Conservation (phyloP, 2,113 vertebrate genomes). For the Ptilonorhynchus violaceus region DNA sequence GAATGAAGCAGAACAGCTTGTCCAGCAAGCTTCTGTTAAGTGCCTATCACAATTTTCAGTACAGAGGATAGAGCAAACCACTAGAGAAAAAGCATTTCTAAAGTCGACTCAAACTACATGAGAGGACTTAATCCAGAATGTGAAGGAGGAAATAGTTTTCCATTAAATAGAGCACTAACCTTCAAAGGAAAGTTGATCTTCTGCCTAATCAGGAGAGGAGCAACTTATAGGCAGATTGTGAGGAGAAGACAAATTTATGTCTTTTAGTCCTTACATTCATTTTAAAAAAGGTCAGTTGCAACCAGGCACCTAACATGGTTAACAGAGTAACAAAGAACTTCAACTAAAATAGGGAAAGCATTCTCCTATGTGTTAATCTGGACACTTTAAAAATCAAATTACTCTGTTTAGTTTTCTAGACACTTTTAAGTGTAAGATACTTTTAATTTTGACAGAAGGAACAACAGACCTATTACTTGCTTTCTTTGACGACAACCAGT, state of each 20-base stretch:
- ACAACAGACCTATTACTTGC: neutral
- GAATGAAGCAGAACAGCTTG: slow-evolving; percentile 4
- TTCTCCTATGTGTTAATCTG: neutral
- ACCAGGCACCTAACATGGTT: neutral
- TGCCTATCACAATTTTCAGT: neutral
- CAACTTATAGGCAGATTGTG: neutral
- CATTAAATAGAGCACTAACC: neutral
- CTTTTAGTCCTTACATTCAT: neutral
- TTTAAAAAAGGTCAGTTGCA: neutral
- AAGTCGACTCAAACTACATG: neutral
- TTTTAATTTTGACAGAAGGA: neutral
- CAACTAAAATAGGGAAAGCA: neutral
- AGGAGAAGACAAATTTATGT: neutral
- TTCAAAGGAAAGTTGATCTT: neutral
- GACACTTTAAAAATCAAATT: neutral
- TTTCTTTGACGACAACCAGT: neutral
- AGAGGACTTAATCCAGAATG: neutral
- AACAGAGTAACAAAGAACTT: neutral
- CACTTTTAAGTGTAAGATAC: neutral
- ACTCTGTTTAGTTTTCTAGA: neutral
- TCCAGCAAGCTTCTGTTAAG: neutral
- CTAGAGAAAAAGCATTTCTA: neutral
- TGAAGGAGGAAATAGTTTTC: neutral
- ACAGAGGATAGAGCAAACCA: neutral
- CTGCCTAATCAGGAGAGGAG: neutral